These are phyloP conservation scores for Caenorhabditis wallacei DNA, from an alignment of 2,888 invertebrate species.

Conservation along the genomic window DNA sequence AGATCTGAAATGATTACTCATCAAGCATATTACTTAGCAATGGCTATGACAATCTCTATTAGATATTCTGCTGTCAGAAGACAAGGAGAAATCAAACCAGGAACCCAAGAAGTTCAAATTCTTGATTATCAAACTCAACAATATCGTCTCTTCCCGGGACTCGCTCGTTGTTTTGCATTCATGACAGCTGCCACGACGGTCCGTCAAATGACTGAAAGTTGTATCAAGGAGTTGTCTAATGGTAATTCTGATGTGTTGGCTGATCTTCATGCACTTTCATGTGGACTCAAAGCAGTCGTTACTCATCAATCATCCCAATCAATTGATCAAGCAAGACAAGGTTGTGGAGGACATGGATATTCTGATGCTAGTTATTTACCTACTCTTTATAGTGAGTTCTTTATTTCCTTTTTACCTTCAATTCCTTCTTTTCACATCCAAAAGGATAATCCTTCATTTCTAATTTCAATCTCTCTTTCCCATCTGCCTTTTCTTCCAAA, in stretches of 20 bases:
- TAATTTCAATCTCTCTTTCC: neutral
- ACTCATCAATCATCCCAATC: constrained; percentile 84
- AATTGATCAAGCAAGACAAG: constrained; percentile 88
- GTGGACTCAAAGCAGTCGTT: constrained; percentile 92
- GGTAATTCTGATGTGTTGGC: constrained; percentile 79
- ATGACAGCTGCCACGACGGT: constrained; percentile 81
- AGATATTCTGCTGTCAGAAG: constrained; percentile 93
- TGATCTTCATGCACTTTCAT: constrained; percentile 92
- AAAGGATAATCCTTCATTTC: constrained; percentile 10
- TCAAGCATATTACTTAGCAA: constrained; percentile 88
- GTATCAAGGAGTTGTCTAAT: constrained; percentile 56
- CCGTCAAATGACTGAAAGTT: constrained; percentile 66
- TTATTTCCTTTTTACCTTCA: neutral
- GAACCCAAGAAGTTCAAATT: constrained; percentile 93
- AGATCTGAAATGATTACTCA: constrained; percentile 93
- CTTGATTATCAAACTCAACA: constrained; percentile 96
- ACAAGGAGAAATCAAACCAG: constrained; percentile 91
- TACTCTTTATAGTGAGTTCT: constrained; percentile 62
- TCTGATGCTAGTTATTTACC: constrained; percentile 84
- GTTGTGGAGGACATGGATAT: constrained; percentile 97
- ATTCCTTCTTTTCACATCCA: too few species aligned
- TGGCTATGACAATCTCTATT: constrained; percentile 91
- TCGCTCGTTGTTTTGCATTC: constrained; percentile 89
- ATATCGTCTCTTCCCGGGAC: constrained; percentile 91
- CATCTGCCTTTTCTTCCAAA: constrained; percentile 1